These are phyloP conservation scores for Gallirallus australis DNA, from an alignment of 2,797 vertebrate species.

Conservation along the genomic window DNA sequence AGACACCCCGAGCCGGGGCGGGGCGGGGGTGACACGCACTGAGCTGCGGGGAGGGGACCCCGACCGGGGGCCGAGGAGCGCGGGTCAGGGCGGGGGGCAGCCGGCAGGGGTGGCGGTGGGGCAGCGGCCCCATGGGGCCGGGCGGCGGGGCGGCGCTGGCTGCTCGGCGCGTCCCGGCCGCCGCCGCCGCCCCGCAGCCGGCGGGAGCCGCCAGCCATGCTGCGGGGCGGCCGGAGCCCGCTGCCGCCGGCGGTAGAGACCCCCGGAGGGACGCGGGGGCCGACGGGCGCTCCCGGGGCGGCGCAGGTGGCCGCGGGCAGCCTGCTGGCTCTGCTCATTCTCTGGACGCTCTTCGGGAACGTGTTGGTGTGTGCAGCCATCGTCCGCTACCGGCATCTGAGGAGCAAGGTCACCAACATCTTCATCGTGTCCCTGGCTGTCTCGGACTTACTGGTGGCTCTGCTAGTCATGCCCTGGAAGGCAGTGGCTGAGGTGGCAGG, in stretches of 20 bases:
- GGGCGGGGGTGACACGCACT: neutral
- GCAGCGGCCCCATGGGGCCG: neutral
- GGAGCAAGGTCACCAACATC: constrained; percentile 91
- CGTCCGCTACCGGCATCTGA: constrained; percentile 89
- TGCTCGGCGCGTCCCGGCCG: constrained; percentile 9
- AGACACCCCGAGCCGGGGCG: too few relatives aligned
- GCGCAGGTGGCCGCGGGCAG: constrained; percentile 84
- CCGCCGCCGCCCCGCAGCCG: constrained; percentile 1
- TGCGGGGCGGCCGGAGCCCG: neutral
- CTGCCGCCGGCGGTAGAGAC: neutral
- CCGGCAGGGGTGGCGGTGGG: neutral
- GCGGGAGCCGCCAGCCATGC: neutral
- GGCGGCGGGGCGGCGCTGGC: constrained; percentile 29
- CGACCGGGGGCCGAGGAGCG: neutral
- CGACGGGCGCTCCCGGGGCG: constrained; percentile 15
- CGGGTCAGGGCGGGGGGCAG: neutral
- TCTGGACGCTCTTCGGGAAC: constrained; percentile 94
- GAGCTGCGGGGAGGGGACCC: neutral
- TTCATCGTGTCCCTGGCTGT: constrained; percentile 94
- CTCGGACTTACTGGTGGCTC: constrained; percentile 92
- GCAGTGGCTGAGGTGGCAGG: constrained; percentile 92
- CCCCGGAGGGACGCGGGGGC: neutral
- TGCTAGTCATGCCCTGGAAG: constrained; percentile 98
- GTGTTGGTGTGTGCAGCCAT: constrained; percentile 91
- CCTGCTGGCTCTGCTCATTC: constrained; percentile 88